phyloP scores from a whole-genome alignment of 1,140 invertebrate genomes.

The Heliothis subflexa region DNA sequence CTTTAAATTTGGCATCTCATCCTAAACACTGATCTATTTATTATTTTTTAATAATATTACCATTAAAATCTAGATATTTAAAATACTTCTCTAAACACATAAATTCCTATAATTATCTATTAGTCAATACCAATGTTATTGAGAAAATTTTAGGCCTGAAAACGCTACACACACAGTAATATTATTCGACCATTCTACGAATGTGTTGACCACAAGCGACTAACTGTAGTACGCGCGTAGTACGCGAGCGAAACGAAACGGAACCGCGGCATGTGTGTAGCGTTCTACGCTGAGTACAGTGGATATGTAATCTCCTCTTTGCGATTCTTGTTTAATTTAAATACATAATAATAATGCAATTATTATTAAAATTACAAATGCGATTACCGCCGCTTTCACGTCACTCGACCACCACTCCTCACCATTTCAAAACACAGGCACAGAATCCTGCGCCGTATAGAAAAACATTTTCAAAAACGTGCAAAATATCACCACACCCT shows the following conservation, averaged over 20 bases:
- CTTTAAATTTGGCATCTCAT: conserved; percentile 86
- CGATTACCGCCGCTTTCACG: conserved; percentile 70
- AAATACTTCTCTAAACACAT: conserved; percentile 86
- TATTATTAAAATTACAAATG: conserved; percentile 73
- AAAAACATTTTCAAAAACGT: conserved; percentile 86
- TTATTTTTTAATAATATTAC: conserved; percentile 75
- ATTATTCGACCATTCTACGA: conserved; percentile 51
- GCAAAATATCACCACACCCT: conserved; percentile 86
- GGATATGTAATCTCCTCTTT: conserved; percentile 83
- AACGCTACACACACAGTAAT: conserved; percentile 75
- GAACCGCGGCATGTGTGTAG: conserved; percentile 69
- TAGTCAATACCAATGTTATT: conserved; percentile 82
- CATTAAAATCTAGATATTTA: conserved; percentile 83
- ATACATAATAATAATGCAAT: conserved; percentile 67
- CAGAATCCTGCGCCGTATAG: conserved; percentile 74
- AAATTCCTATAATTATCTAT: conserved; percentile 85
- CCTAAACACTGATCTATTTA: conserved; percentile 84
- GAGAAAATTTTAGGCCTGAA: conserved; percentile 81
- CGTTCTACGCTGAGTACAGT: conserved; percentile 75
- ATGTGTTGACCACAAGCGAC: conserved; percentile 67
- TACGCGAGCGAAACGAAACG: conserved; percentile 4
- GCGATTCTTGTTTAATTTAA: conserved; percentile 71
- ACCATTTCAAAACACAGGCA: conserved; percentile 72
- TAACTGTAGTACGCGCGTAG: conserved; percentile 4
- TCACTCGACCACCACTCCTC: conserved; percentile 67